phyloP scores from a whole-genome alignment of 2,888 invertebrate species.

The Drosophila tanythrix region DNA sequence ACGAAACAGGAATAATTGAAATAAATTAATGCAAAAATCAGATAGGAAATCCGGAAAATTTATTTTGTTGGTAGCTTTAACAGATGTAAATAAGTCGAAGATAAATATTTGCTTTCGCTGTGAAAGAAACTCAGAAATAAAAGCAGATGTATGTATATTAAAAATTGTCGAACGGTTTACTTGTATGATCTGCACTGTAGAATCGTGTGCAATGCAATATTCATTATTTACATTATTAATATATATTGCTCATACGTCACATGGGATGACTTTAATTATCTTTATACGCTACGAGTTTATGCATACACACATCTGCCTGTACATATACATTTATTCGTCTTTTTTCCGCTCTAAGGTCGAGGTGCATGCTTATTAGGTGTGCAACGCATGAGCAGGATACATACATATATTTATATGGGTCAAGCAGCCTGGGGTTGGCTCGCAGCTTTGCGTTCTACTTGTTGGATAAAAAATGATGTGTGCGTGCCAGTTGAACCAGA shows the following conservation, averaged over 20 bases:
- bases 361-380: slow-evolving; percentile 54
- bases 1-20: neutral
- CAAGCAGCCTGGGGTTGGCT: slow-evolving; percentile 40
- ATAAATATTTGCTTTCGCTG: neutral
- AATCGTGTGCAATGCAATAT: slow-evolving; percentile 8
- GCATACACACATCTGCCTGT: neutral
- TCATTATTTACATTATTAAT: slow-evolving; percentile 21
- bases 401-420: slow-evolving; percentile 61
- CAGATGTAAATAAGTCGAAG: neutral
- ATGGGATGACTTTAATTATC: slow-evolving; percentile 63
- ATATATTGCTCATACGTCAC: slow-evolving; percentile 37
- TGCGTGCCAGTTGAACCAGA: slow-evolving; percentile 52
- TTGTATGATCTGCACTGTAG: neutral
- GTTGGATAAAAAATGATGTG: slow-evolving; percentile 70
- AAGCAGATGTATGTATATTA: neutral
- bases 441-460: slow-evolving; percentile 10
- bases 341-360: slow-evolving; percentile 63
- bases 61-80: neutral
- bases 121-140: neutral
- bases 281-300: slow-evolving; percentile 26
- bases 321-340: neutral
- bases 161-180: neutral
- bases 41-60: neutral
- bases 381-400: slow-evolving; percentile 26
- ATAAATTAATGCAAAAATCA: neutral